phyloP scores from a whole-genome alignment of 2,797 vertebrate genomes.

The Lepus townsendii region DNA sequence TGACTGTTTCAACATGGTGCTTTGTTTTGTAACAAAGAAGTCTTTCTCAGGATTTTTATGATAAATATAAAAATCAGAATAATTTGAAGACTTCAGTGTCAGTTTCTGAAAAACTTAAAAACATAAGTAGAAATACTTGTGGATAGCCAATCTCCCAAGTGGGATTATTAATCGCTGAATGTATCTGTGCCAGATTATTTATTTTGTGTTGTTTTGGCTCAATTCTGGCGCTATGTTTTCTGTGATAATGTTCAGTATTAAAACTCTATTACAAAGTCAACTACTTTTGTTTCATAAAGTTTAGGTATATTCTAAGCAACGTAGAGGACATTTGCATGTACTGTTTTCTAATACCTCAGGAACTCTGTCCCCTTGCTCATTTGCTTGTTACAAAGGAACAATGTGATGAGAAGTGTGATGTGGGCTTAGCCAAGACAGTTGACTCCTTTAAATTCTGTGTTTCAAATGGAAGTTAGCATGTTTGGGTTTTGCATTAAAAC shows the following conservation, averaged over 20 bases:
- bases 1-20: not conserved
- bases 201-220: constrained; percentile 54
- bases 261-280: constrained; percentile 1
- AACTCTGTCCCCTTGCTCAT: not conserved
- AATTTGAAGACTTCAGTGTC: constrained; percentile 42
- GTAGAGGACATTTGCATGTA: not conserved
- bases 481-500: constrained; percentile 33
- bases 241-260: not conserved
- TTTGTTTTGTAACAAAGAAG: constrained; percentile 47
- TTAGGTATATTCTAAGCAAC: constrained; percentile 5
- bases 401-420: not conserved
- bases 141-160: not conserved
- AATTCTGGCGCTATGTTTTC: not conserved
- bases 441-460: not conserved
- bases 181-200: constrained; percentile 40
- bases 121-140: constrained; percentile 1
- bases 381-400: not conserved
- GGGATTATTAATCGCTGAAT: constrained; percentile 20
- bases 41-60: constrained; percentile 34
- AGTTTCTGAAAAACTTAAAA: constrained; percentile 46
- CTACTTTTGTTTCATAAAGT: constrained; percentile 17
- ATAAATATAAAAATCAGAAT: constrained; percentile 47
- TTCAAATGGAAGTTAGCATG: not conserved
- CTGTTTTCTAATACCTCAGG: not conserved
- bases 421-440: not conserved